Evolutionary conservation across 2,113 vertebrate genomes (phyloP), one percentile per base, ranked within the genome.

Genomic region (Indicator maculatus): DNA sequence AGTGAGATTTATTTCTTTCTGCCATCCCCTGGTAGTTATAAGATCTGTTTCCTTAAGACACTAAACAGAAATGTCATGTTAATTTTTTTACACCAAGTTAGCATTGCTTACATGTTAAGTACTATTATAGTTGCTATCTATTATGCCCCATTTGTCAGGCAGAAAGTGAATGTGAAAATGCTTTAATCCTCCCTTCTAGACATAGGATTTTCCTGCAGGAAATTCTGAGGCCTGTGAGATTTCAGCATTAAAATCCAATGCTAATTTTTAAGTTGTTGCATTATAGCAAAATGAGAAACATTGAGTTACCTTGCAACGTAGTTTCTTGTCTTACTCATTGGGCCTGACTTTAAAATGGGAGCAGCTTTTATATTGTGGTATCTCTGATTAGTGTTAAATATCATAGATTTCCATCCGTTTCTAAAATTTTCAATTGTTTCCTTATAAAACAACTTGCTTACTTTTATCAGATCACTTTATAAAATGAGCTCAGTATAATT

Each of bases 121-220:
- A 83, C 26, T 60, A 1, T 73, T 93, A 16, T 26, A 31, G 59
- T 70, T 83, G 50, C 39, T 87, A 4, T 69, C 39, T 69, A 16
- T 70, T 93, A 59, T 60, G 45, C n/a, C 39, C 53, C 23, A 7
- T 59, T 80, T 86, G 20, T 89, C 72, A 91, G 33, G n/a, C 79
- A 76, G 50, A 63, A 72, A 71, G 73, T 74, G 72, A 76, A 80
- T 74, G 67, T 0, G 1, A 47, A 91, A 88, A 19, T 47, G 39
- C 61, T 91, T 91, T 85, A 91, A 96, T 93, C 75, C 56, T 90
- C 4, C 55, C 41, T 33, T 80, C 45, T 58, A 89, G 86, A 85
- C 55, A 79, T 59, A 61, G 55, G 71, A 83, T 94, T 93, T 96
- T 89, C n/a, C 78, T 93, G 30, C 55, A 76, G 84, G 84, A 87